phyloP scores from a whole-genome alignment of 2,797 vertebrate species.

The Sphaeramia orbicularis region DNA sequence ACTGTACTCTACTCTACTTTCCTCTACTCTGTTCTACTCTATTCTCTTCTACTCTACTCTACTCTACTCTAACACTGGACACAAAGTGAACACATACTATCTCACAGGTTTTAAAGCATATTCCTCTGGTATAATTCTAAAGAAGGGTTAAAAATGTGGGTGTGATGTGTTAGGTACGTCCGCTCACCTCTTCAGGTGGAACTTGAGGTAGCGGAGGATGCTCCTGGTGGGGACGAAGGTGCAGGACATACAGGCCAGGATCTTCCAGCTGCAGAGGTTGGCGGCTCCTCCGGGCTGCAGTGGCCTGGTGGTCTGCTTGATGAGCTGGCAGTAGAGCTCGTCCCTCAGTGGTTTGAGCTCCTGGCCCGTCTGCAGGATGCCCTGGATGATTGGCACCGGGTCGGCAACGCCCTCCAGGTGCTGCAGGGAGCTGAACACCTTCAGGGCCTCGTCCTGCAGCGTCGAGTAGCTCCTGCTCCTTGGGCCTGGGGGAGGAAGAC shows the following conservation, averaged over 20 bases:
- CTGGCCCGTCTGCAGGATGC: constrained; percentile 92
- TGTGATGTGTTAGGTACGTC: background rate
- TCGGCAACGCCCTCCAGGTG: constrained; percentile 92
- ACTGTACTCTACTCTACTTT: too few relatives aligned
- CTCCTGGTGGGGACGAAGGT: constrained; percentile 91
- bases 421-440: constrained; percentile 94
- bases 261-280: constrained; percentile 93
- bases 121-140: too few relatives aligned
- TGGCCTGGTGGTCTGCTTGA: constrained; percentile 94
- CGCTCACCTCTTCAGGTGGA: constrained; percentile 93
- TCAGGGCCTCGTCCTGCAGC: constrained; percentile 94
- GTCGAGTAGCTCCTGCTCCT: constrained; percentile 92
- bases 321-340: constrained; percentile 96
- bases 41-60: too few relatives aligned
- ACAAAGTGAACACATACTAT: too few relatives aligned
- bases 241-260: constrained; percentile 94
- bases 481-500: constrained; percentile 76
- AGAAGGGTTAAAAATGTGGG: too few relatives aligned
- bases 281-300: constrained; percentile 86
- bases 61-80: too few relatives aligned
- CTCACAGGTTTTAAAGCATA: too few relatives aligned
- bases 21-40: too few relatives aligned
- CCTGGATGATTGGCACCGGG: constrained; percentile 92
- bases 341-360: constrained; percentile 93
- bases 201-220: constrained; percentile 94